Base-by-base conservation (phyloP, 2,888 invertebrate genomes). In the Leptopilina syphax region DNA sequence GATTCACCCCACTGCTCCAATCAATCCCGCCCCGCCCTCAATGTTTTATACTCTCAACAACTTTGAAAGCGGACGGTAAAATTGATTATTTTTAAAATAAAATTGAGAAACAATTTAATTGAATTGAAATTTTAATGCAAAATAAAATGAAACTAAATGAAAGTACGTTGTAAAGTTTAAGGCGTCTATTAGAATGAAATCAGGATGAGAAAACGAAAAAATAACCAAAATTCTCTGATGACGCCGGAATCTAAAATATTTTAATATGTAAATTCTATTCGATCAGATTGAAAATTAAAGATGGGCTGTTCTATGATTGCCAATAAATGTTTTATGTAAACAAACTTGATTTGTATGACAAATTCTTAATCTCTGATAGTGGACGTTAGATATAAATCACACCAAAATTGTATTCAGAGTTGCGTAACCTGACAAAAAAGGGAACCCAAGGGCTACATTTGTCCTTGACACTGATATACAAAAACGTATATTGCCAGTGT, bases 361-460 rank as follows among this genome's bases (percentile, higher is more conserved):
- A 12, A 18, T 68, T 54, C 65, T 76, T 24, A 12, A 12, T 24
- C 24, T 18, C 6, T 4, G 34, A 44, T n/a, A 7, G 34, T n/a
- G 54, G 9, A 57, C 9, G 8, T 57, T 24, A 7, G 9, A 3
- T 12, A 50, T 57, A n/a, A 57, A 80, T 70, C 79, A 78, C 77
- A 78, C 77, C 85, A 83, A 85, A 87, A 86, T 87, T 87, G 85
- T 85, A 84, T 84, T 80, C 57, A 1, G 73, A 54, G 83, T 87
- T 88, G 88, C 87, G 82, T 88, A 88, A 88, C 81, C 81, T 76
- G 79, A 67, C 10, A 63, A 65, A 78, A 65, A 65, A 78, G 77
- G 63, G 18, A 18, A 27, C 41, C 80, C 83, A 83, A 83, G 81
- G 80, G 83, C 80, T 77, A 63, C 66, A 70, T 80, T 76, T 86